Evolutionary conservation across 1,140 invertebrate species (phyloP).

Genomic region (Drosophila nebulosa): DNA sequence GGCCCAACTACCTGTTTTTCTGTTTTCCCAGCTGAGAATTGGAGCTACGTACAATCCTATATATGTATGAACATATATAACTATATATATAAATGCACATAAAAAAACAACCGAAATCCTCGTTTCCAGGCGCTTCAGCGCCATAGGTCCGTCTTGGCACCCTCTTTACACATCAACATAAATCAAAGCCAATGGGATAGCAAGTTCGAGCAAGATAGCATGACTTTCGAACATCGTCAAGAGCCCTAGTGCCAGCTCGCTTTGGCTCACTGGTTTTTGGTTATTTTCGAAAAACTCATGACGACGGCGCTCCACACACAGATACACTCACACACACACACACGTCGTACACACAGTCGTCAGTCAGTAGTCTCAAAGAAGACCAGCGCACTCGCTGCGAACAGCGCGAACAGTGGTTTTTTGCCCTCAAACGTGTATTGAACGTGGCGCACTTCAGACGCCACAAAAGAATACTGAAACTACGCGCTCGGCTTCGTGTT

Average conservation of each 20-base stretch:
- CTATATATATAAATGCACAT: background rate
- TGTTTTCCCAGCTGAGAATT: slow-evolving; percentile 29
- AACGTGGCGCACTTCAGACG: slow-evolving; percentile 75
- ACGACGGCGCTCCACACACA: background rate
- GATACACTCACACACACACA: slow-evolving; percentile 20
- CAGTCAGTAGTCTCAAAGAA: slow-evolving; percentile 8
- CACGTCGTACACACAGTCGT: background rate
- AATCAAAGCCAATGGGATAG: slow-evolving; percentile 65
- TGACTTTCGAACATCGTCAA: slow-evolving; percentile 56
- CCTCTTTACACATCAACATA: slow-evolving; percentile 68
- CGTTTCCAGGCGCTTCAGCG: slow-evolving; percentile 36
- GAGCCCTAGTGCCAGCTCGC: slow-evolving; percentile 36
- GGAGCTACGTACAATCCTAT: slow-evolving; percentile 9
- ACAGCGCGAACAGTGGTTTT: slow-evolving; percentile 2
- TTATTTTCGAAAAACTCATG: slow-evolving; percentile 62
- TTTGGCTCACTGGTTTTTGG: slow-evolving; percentile 49
- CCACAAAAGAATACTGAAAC: slow-evolving; percentile 36
- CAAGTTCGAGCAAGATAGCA: slow-evolving; percentile 1
- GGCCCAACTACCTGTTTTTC: slow-evolving; percentile 75
- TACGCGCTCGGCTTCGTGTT: slow-evolving; percentile 56
- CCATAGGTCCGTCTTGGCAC: slow-evolving; percentile 66
- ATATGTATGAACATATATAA: background rate
- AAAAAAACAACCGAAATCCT: background rate
- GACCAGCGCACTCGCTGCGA: background rate
- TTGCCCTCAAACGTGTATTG: slow-evolving; percentile 66